Conservation (phyloP, 2,888 invertebrate species). For the Julus scandinavius region DNA sequence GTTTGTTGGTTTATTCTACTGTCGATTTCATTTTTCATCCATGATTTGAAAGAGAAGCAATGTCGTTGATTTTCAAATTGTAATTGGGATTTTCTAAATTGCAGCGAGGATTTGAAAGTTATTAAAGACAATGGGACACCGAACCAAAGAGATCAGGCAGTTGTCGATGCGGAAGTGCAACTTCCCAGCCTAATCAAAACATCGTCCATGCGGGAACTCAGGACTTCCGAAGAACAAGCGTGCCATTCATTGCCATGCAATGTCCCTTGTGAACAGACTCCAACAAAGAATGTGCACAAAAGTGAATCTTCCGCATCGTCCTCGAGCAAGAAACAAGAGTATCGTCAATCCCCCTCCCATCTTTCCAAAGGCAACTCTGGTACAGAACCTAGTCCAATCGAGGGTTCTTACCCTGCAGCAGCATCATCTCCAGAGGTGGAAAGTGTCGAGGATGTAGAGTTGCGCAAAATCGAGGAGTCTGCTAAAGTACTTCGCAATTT, state of each 20-base stretch:
- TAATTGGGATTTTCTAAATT: neutral
- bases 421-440: conserved; percentile 44
- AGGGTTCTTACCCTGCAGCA: neutral
- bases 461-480: conserved; percentile 58
- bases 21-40: too few species aligned
- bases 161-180: neutral
- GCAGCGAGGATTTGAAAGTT: neutral
- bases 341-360: neutral
- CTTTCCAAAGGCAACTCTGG: neutral
- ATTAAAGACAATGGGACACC: neutral
- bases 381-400: neutral
- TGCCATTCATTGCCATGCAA: conserved; percentile 8
- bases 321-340: neutral
- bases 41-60: too few species aligned
- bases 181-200: neutral
- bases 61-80: neutral
- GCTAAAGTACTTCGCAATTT: conserved; percentile 58
- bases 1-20: too few species aligned
- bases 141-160: neutral
- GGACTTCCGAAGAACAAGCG: neutral
- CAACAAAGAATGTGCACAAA: conserved; percentile 37
- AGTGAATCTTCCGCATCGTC: neutral
- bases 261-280: conserved; percentile 40
- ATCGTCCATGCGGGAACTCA: neutral
- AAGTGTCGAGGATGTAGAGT: conserved; percentile 55